phyloP scores from a whole-genome alignment of 2,113 vertebrate genomes.

The Rattus rattus region DNA sequence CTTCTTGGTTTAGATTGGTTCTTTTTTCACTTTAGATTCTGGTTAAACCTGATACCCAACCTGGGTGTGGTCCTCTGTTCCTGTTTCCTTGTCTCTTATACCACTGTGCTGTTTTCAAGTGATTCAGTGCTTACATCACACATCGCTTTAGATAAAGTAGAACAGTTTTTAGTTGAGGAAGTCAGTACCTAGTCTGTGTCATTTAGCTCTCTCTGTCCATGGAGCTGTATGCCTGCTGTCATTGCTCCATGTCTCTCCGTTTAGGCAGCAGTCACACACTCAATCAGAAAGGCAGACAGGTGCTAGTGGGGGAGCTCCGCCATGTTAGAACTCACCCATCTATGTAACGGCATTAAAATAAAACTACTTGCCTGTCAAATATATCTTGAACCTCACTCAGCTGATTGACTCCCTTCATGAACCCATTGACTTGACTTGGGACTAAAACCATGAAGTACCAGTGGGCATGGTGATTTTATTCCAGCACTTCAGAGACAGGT shows the following conservation, averaged over 20 bases:
- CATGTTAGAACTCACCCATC: background rate
- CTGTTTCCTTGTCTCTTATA: background rate
- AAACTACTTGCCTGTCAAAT: background rate
- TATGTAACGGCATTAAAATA: background rate
- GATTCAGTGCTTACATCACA: background rate
- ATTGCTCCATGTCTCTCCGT: background rate
- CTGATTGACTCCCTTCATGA: background rate
- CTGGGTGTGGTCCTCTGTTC: background rate
- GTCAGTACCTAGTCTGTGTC: conserved; percentile 2
- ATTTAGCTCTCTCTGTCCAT: background rate
- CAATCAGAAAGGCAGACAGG: background rate
- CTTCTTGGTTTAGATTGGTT: background rate
- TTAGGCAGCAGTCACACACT: conserved; percentile 15
- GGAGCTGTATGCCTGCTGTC: background rate
- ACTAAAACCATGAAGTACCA: background rate
- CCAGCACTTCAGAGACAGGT: background rate
- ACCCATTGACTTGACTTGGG: conserved; percentile 2
- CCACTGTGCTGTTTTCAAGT: background rate
- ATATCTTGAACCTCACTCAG: background rate
- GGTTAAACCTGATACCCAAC: background rate
- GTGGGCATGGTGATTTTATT: background rate
- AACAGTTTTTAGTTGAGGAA: conserved; percentile 30
- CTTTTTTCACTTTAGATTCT: conserved; percentile 25
- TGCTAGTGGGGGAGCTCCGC: background rate
- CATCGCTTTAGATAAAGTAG: conserved; percentile 25